Percentiles rank a stretch among this genome's conserved stretches.
Evolutionary conservation across 2,888 invertebrate genomes (phyloP).

Genomic region (Athetis lepigone): DNA sequence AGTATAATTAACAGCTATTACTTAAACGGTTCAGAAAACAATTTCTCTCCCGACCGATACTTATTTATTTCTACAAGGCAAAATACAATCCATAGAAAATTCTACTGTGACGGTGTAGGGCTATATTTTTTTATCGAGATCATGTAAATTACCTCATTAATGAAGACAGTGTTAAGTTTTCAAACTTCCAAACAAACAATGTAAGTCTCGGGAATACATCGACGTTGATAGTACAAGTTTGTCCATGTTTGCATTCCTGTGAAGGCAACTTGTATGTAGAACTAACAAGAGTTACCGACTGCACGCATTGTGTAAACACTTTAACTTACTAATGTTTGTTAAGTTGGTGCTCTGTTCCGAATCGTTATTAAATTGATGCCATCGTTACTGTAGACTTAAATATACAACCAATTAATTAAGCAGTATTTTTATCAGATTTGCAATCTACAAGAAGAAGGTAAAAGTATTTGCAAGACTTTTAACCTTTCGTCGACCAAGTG

Average conservation of each 20-base stretch:
- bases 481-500: not conserved
- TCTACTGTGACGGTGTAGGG: too few relatives aligned
- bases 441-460: not conserved
- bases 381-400: not conserved
- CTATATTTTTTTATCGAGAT: not conserved
- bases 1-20: not conserved
- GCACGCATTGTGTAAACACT: constrained; percentile 38
- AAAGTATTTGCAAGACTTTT: not conserved
- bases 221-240: constrained; percentile 26
- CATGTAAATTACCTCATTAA: not conserved
- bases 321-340: constrained; percentile 29
- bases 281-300: constrained; percentile 36
- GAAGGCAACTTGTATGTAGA: constrained; percentile 35
- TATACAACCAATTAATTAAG: not conserved
- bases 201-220: constrained; percentile 8
- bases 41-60: not conserved
- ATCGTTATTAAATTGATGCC: constrained; percentile 17
- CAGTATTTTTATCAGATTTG: not conserved
- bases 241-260: constrained; percentile 17
- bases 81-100: too few relatives aligned
- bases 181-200: constrained; percentile 3
- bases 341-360: constrained; percentile 14
- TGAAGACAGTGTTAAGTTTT: not conserved
- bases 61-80: not conserved
- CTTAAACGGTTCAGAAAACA: too few relatives aligned